Percentiles rank a stretch among this genome's conserved stretches.
phyloP scores from a whole-genome alignment of 2,113 vertebrate genomes.

The Pelodiscus sinensis region DNA sequence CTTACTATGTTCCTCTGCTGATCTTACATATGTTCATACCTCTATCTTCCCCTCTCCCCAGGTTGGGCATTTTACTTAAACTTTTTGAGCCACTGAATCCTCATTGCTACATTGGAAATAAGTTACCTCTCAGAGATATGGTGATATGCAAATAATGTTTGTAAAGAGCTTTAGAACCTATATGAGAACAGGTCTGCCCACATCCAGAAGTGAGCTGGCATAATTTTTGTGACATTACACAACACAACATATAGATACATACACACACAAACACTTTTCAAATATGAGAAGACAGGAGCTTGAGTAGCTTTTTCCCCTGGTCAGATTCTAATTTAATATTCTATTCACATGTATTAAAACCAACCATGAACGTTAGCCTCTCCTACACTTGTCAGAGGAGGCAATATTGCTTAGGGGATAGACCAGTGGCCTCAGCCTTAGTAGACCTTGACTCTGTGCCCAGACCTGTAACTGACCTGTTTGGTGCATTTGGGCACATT shows the following conservation, averaged over 20 bases:
- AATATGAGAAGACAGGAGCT: neutral
- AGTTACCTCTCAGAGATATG: neutral
- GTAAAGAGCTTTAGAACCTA: neutral
- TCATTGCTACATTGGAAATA: neutral
- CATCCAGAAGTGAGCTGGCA: neutral
- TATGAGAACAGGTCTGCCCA: neutral
- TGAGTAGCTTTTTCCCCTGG: neutral
- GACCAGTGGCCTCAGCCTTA: neutral
- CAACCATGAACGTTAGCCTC: fast-evolving
- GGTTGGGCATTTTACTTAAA: neutral
- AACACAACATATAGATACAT: neutral
- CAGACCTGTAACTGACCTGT: neutral
- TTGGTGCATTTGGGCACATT: neutral
- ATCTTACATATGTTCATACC: neutral
- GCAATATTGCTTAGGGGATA: neutral
- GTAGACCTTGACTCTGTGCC: neutral
- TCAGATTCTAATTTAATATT: neutral
- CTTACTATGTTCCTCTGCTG: neutral
- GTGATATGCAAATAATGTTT: neutral
- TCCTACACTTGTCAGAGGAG: neutral
- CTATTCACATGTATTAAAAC: neutral
- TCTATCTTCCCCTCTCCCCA: neutral
- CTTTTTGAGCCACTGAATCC: neutral
- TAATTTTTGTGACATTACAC: neutral
- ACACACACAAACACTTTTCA: neutral